phyloP scores from a whole-genome alignment of 2,888 invertebrate species.

The Ashinkailepas kermadecensis region DNA sequence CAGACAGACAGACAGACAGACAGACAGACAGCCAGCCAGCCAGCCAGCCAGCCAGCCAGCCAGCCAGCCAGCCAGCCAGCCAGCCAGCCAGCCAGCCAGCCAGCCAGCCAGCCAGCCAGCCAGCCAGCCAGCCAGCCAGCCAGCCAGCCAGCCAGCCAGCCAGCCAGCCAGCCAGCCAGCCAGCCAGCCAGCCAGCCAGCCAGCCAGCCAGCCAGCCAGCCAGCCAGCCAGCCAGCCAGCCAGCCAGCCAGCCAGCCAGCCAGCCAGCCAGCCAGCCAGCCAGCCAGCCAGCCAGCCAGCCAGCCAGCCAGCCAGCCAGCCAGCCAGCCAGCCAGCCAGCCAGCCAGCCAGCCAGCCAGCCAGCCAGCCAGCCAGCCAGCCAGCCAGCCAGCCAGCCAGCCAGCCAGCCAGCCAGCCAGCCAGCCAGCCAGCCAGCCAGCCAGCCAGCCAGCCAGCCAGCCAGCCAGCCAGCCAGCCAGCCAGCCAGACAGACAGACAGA shows the following conservation, averaged over 20 bases:
- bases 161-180: constrained; percentile 16
- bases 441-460: neutral
- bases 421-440: constrained; percentile 7
- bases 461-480: constrained; percentile 20
- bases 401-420: constrained; percentile 21
- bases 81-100: constrained; percentile 24
- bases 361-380: constrained; percentile 21
- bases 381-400: constrained; percentile 22
- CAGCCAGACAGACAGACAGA: constrained; percentile 21
- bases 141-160: constrained; percentile 19
- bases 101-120: constrained; percentile 21
- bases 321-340: neutral
- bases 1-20: neutral
- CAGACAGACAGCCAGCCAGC: constrained; percentile 2
- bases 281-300: constrained; percentile 22
- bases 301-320: neutral
- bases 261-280: constrained; percentile 19
- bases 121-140: constrained; percentile 21
- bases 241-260: constrained; percentile 21
- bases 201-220: neutral
- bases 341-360: constrained; percentile 23
- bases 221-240: constrained; percentile 23
- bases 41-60: constrained; percentile 3
- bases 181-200: neutral
- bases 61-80: neutral